A percentile compares a stretch with the other conserved stretches of the same genome.
Conservation (phyloP, 2,797 vertebrate genomes). For the Tympanoctomys barrerae region DNA sequence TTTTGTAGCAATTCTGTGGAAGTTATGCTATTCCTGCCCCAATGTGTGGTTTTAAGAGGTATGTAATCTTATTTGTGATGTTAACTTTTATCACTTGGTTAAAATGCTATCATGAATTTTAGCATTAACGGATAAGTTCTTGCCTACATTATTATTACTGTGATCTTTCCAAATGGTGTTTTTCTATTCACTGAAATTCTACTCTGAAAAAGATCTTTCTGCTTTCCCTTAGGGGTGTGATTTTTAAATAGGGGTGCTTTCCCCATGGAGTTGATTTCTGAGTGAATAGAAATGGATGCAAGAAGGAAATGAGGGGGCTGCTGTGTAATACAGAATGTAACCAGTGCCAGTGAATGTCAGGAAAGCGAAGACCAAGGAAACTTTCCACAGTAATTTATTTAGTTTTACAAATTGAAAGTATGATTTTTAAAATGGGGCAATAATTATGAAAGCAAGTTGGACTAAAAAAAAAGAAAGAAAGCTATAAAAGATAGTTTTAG, state of each 20-base stretch:
- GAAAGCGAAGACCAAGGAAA: conserved; percentile 17
- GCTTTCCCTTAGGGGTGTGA: neutral
- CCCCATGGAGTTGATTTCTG: neutral
- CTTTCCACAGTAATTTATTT: neutral
- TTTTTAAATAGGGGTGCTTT: conserved; percentile 23
- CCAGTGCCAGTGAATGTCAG: neutral
- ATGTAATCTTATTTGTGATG: neutral
- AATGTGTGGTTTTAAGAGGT: neutral
- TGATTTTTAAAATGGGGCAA: neutral
- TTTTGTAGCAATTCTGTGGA: neutral
- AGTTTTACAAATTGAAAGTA: conserved; percentile 14
- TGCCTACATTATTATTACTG: neutral
- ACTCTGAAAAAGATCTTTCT: neutral
- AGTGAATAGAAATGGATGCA: conserved; percentile 30
- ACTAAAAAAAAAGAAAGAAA: neutral
- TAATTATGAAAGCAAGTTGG: conserved; percentile 3
- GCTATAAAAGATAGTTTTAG: neutral
- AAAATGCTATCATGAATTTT: neutral
- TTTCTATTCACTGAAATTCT: conserved; percentile 33
- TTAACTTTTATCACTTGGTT: neutral
- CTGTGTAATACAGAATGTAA: neutral
- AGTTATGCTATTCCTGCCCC: neutral
- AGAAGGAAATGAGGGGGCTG: neutral
- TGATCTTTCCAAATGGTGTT: conserved; percentile 4
- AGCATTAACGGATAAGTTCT: neutral